Base-by-base conservation (phyloP, 2,797 vertebrate genomes). In the Lacerta viridis region DNA sequence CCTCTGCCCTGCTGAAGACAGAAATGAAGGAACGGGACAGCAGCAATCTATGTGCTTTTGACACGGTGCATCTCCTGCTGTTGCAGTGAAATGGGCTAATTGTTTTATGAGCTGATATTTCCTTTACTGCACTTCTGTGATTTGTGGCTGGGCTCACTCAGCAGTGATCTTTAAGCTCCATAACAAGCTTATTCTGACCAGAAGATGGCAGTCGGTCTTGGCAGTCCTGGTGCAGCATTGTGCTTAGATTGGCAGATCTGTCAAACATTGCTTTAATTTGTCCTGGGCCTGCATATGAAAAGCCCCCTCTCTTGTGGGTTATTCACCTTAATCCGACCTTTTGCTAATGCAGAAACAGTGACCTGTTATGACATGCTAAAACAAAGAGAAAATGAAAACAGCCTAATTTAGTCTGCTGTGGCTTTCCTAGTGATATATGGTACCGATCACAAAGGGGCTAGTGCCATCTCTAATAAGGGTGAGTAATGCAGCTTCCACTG, bases 261-360 rank as follows among this genome's bases (percentile, higher is more conserved):
- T 87, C 80, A 89, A 92, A 93, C 79, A 4, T 83, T 46, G 0
- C 84, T 91, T 92, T 90, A 88, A 87, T 85, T 64, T 27, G 20
- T 84, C 39, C 20, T 3, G 23, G 1, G 1, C 27, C 59, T 91
- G 89, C 75, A 69, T 90, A 66, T 80, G 93, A 89, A 80, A 66
- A 55, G 59, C n/a, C 61, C 61, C 25, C 69, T 93, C 59, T 79
- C n/a, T 87, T 86, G 13, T 87, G 66, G 84, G 15, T 80, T 92
- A 64, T 84, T 92, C 89, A 85, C 64, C 80, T 92, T 90, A 88
- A 71, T 80, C 13, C 84, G 81, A 10, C 74, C 46, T 91, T 11
- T 87, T 87, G 6, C 29, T 88, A 86, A 17, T 88, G 43, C 9
- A 78, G 88, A 46, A 90, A 83, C 66, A 83, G 25, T 84, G 69